Evolutionary conservation across 2,888 invertebrate species (phyloP).

Genomic region (Acleris holmiana): DNA sequence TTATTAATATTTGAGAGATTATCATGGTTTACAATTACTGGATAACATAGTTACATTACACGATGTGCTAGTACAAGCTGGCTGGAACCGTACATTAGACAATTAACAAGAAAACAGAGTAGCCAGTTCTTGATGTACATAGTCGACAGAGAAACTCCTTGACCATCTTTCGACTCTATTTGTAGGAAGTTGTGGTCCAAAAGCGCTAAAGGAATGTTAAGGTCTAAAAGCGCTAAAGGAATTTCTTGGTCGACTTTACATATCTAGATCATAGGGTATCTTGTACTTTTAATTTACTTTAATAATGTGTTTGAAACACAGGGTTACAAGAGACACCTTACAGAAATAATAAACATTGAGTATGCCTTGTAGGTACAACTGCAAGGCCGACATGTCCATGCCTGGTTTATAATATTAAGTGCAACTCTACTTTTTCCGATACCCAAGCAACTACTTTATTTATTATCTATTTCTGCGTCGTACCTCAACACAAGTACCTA

Average conservation of each 20-base stretch:
- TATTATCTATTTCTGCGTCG: conserved; percentile 68
- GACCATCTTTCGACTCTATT: too few species aligned
- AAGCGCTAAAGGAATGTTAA: too few species aligned
- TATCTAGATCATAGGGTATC: conserved; percentile 41
- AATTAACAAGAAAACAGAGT: conserved; percentile 13
- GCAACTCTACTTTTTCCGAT: conserved; percentile 72
- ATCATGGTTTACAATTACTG: conserved; percentile 53
- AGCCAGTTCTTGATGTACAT: conserved; percentile 6
- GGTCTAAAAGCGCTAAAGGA: too few species aligned
- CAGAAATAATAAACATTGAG: conserved; percentile 70
- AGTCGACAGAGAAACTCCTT: too few species aligned
- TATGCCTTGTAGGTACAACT: conserved; percentile 60
- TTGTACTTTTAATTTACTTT: conserved; percentile 17
- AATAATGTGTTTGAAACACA: too few species aligned
- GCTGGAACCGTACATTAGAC: conserved; percentile 19
- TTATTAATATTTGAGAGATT: conserved; percentile 59
- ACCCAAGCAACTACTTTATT: conserved; percentile 74
- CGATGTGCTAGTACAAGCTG: conserved; percentile 27
- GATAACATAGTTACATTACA: conserved; percentile 40
- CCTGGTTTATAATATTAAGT: conserved; percentile 62
- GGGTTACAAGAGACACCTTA: too few species aligned
- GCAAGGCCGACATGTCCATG: conserved; percentile 65
- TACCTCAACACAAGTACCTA: conserved; percentile 75
- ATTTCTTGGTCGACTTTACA: too few species aligned
- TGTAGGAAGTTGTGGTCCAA: too few species aligned